Conservation (phyloP, 2,888 invertebrate species). For the Eupithecia exiguata region DNA sequence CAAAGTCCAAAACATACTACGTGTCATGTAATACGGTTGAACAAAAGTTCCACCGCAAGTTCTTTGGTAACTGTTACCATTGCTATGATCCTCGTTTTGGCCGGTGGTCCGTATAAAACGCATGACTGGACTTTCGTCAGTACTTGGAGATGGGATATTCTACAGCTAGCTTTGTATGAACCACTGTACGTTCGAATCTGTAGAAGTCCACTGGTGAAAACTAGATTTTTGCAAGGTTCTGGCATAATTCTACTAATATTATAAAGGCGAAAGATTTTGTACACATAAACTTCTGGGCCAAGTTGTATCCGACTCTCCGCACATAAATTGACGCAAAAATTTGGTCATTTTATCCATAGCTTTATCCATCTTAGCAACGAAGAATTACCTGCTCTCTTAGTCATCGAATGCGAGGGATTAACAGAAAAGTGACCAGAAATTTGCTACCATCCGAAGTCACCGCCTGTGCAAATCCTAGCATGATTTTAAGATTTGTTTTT, state of each 20-base stretch:
- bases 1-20: neutral
- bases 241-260: too few relatives aligned
- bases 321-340: neutral
- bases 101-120: constrained; percentile 12
- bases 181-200: neutral
- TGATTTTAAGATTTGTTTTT: neutral
- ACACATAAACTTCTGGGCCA: too few relatives aligned
- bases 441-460: neutral
- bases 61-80: neutral
- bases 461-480: neutral
- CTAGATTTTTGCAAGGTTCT: too few relatives aligned
- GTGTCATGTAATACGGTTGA: neutral
- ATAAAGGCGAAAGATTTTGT: too few relatives aligned
- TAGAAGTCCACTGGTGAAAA: too few relatives aligned
- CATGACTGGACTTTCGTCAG: constrained; percentile 1
- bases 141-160: neutral
- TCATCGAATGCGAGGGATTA: too few relatives aligned
- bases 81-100: neutral
- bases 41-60: neutral
- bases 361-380: neutral
- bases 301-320: neutral
- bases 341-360: neutral
- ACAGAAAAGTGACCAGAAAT: neutral
- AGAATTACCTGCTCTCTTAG: too few relatives aligned
- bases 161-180: neutral